These are phyloP conservation scores for Acrocyrtus sp. DNA, from an alignment of 2,888 invertebrate species.

Conservation along the genomic window DNA sequence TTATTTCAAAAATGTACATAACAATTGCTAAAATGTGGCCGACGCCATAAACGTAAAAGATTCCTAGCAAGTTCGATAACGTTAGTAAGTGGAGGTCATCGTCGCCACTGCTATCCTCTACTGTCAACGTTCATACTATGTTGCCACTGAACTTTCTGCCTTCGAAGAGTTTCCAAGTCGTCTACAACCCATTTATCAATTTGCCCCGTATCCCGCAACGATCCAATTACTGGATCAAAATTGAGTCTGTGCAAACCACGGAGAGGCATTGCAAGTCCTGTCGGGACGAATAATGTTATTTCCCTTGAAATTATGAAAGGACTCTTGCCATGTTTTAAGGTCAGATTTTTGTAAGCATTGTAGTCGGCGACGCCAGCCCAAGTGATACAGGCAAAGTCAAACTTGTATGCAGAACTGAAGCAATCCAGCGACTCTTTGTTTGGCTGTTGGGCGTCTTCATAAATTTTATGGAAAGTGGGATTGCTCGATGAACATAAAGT, in stretches of 20 bases:
- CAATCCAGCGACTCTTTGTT: slow-evolving; percentile 33
- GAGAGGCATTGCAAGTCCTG: slow-evolving; percentile 10
- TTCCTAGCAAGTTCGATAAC: slow-evolving; percentile 24
- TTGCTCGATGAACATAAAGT: slow-evolving; percentile 32
- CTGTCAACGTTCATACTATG: background rate
- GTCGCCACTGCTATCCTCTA: background rate
- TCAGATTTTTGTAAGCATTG: slow-evolving; percentile 34
- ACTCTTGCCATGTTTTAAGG: slow-evolving; percentile 15
- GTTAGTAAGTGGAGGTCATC: slow-evolving; percentile 16
- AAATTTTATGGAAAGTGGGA: slow-evolving; percentile 24
- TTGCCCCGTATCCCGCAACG: slow-evolving; percentile 9
- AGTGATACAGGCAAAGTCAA: slow-evolving; percentile 45
- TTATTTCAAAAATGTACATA: no score
- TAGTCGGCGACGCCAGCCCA: slow-evolving; percentile 37
- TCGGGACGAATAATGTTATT: slow-evolving; percentile 14
- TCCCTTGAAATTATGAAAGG: slow-evolving; percentile 32
- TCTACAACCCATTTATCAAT: slow-evolving; percentile 3
- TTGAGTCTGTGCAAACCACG: background rate
- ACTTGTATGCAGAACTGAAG: slow-evolving; percentile 15
- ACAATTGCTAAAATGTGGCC: background rate
- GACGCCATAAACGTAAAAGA: slow-evolving; percentile 21
- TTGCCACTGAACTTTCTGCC: slow-evolving; percentile 8
- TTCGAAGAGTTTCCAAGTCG: slow-evolving; percentile 6
- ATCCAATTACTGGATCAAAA: background rate
- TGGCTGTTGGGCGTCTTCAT: background rate